These are phyloP conservation scores for Perca schrenkii DNA, from an alignment of 2,113 vertebrate species.

Conservation along the genomic window DNA sequence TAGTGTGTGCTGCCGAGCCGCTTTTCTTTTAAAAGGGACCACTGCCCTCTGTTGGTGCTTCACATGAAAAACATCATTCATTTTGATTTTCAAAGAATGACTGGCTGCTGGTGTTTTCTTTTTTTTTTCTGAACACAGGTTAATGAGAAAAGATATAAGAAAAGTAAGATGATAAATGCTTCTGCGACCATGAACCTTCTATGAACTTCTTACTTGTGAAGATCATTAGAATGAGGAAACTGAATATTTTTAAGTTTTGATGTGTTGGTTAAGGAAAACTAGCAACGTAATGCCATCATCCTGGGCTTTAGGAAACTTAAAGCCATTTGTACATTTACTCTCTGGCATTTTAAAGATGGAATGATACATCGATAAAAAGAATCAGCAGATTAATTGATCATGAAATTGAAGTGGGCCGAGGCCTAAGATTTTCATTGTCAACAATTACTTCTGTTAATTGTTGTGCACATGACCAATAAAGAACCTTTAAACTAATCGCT, in stretches of 20 bases:
- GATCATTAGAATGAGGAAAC: background rate
- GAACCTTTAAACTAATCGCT: no score
- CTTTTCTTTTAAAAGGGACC: conserved; percentile 8
- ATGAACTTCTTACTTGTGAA: background rate
- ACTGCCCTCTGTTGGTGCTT: conserved; percentile 73
- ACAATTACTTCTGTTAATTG: no score
- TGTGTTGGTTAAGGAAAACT: background rate
- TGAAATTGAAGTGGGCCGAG: no score
- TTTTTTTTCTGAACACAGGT: background rate
- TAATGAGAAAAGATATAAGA: background rate
- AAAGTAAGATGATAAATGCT: background rate
- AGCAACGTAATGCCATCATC: background rate
- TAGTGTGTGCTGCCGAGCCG: background rate
- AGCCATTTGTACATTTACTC: background rate
- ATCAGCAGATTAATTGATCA: background rate
- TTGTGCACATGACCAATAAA: no score
- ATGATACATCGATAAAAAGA: background rate
- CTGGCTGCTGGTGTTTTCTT: background rate
- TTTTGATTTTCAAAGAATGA: no score
- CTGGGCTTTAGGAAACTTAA: background rate
- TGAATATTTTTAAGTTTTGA: background rate
- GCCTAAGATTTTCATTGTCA: no score
- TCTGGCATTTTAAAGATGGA: background rate
- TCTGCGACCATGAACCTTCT: background rate
- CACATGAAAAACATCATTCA: background rate